Evolutionary conservation across 2,888 invertebrate genomes (phyloP).

Genomic region (Apamea epomidion): DNA sequence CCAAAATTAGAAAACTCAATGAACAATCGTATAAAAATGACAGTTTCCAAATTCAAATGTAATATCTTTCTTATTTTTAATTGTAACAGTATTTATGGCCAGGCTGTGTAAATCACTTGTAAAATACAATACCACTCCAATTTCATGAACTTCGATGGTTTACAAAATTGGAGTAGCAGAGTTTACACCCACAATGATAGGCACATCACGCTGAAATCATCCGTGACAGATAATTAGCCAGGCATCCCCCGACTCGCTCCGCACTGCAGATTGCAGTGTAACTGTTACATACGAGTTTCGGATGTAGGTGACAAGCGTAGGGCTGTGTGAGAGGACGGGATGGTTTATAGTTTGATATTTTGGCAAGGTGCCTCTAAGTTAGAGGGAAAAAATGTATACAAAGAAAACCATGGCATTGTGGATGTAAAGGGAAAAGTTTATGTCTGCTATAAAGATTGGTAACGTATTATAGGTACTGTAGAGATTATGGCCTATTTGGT

Average conservation of each 20-base stretch:
- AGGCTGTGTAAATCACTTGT: too few relatives aligned
- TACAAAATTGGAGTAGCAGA: conserved; percentile 5
- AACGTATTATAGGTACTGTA: not conserved
- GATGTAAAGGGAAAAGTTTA: not conserved
- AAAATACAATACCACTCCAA: too few relatives aligned
- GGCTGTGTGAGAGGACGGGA: conserved; percentile 3
- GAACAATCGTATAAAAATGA: too few relatives aligned
- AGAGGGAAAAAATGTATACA: not conserved
- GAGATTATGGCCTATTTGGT: not conserved
- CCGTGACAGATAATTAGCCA: conserved; percentile 64
- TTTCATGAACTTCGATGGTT: not conserved
- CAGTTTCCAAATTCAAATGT: too few relatives aligned
- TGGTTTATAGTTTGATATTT: not conserved
- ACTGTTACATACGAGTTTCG: conserved; percentile 28
- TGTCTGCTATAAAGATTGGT: not conserved
- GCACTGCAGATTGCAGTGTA: conserved; percentile 46
- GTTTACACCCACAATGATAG: conserved; percentile 37
- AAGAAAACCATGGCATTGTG: not conserved
- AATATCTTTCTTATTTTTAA: too few relatives aligned
- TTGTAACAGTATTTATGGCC: too few relatives aligned
- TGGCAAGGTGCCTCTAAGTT: not conserved
- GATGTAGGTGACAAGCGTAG: conserved; percentile 38
- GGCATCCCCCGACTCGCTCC: conserved; percentile 42
- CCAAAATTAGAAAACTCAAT: too few relatives aligned
- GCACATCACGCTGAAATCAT: conserved; percentile 41